phyloP scores from a whole-genome alignment of 2,888 invertebrate species.

The Heliconius aoede region DNA sequence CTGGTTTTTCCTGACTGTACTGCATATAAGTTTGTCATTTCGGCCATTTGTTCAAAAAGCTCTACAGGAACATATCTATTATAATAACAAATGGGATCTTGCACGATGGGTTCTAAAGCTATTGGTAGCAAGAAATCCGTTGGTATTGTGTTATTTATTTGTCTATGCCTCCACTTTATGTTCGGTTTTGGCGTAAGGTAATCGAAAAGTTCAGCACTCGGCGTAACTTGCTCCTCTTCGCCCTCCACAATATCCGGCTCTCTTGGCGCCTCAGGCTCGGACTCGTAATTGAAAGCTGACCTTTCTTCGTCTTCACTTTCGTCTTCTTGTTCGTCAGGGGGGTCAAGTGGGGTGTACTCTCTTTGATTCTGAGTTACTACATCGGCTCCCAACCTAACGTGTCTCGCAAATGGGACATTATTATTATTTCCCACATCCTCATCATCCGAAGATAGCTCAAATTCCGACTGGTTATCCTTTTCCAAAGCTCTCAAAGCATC shows the following conservation, averaged over 20 bases:
- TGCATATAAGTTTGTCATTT: conserved; percentile 51
- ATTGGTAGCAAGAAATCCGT: no score
- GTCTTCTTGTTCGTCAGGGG: neutral
- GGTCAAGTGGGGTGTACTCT: neutral
- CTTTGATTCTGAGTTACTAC: neutral
- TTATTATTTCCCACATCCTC: conserved; percentile 1
- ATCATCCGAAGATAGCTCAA: neutral
- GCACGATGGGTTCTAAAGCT: no score
- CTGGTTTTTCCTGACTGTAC: conserved; percentile 39
- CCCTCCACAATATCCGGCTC: no score
- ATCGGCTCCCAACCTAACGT: neutral
- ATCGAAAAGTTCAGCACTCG: no score
- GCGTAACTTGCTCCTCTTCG: no score
- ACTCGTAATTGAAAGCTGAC: no score
- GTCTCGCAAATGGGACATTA: neutral
- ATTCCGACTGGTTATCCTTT: neutral
- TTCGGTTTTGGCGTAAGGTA: no score
- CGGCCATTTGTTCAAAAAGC: conserved; percentile 49
- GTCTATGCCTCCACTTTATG: no score
- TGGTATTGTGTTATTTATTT: no score
- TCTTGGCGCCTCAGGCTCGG: no score
- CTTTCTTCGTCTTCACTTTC: no score
- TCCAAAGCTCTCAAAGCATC: no score
- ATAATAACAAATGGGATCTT: conserved; percentile 42
- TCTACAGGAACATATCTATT: conserved; percentile 47